phyloP scores from a whole-genome alignment of 2,797 vertebrate species.

The Tapera naevia region DNA sequence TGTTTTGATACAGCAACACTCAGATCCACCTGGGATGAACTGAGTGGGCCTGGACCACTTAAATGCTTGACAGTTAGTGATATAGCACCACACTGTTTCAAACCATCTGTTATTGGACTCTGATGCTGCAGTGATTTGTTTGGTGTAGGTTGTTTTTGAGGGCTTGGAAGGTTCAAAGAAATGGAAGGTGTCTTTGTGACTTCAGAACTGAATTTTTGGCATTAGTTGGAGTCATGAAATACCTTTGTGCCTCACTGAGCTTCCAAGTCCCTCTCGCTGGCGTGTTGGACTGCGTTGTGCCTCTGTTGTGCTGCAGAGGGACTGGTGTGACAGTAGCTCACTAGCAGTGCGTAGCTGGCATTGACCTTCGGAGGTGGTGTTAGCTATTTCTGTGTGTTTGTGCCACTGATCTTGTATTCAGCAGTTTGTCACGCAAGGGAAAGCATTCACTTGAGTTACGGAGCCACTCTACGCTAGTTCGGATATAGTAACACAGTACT shows the following conservation, averaged over 20 bases:
- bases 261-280: rapidly evolving
- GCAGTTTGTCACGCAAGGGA: neutral
- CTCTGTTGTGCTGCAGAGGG: neutral
- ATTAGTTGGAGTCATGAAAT: neutral
- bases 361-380: neutral
- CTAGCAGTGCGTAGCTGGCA: neutral
- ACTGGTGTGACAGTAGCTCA: neutral
- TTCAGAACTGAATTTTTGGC: rapidly evolving
- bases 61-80: neutral
- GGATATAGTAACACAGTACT: neutral
- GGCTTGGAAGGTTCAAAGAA: neutral
- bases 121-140: neutral
- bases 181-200: neutral
- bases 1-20: neutral
- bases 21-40: neutral
- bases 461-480: neutral
- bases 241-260: neutral
- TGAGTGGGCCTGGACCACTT: neutral
- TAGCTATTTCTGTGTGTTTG: neutral
- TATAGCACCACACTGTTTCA: neutral
- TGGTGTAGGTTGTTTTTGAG: neutral
- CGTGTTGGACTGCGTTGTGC: neutral
- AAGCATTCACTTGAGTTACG: neutral
- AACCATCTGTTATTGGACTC: neutral
- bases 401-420: neutral